Base-by-base conservation (phyloP, 2,797 vertebrate genomes). In the Pseudochirops cupreus region DNA sequence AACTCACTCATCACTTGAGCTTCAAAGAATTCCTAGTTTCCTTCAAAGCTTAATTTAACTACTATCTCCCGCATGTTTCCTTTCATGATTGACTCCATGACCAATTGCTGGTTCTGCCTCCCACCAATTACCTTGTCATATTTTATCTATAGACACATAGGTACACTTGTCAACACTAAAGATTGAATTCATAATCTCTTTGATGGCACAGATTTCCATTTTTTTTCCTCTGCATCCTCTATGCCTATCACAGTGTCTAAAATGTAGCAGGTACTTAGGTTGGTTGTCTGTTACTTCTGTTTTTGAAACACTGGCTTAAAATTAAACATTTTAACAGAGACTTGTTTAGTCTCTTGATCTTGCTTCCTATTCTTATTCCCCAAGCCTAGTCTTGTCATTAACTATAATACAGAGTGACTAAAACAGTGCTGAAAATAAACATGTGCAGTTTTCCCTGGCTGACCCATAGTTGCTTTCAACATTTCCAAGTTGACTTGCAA, bases 351-450 rank as follows among this genome's bases (percentile, higher is more conserved):
- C 21, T 4, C 59, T 31, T 59, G 28, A 26, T 74, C 33, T 24
- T 82, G 24, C 82, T 55, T 94, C 39, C 67, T 90, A 13, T 21
- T 5, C 82, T 91, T 56, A 5, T 95, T 92, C 57, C 46, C 29
- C 21, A 92, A 54, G 53, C 31, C 57, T 52, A 74, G 4, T 0
- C 46, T 1, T 55, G 56, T 50, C 24, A 92, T 94, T 18, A 57
- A 31, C 59, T 50, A 24, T 57, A 91, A 94, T 74, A 62, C 13
- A 59, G 1, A 56, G 2, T 33, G 24, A 92, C 87, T 55, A 92
- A n/a, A 93, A 95, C 52, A 94, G 16, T 11, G 46, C 24, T 55
- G 6, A 82, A 94, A 90, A 95, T 95, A 96, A 96, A 94, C 12
- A 90, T 92, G 5, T 24, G n/a, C 46, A 62, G 91, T 67, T 91